Percentiles rank a stretch among this genome's conserved stretches.
Evolutionary conservation across 2,888 invertebrate species (phyloP).

Genomic region (Sarcophaga caerulescens): DNA sequence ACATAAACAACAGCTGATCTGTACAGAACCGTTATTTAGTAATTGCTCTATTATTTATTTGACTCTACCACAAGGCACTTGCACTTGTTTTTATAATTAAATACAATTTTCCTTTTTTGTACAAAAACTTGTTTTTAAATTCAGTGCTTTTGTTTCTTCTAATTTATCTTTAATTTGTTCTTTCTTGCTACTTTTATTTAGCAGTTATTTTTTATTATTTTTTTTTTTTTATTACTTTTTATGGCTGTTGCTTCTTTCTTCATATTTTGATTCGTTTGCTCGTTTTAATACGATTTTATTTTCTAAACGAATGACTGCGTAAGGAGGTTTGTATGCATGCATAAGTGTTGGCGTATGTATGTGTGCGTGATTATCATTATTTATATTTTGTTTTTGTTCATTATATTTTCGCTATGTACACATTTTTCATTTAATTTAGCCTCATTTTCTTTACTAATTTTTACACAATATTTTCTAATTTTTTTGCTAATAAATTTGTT

Average conservation of each 20-base stretch:
- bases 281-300: slow-evolving; percentile 55
- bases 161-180: slow-evolving; percentile 26
- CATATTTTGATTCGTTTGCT: slow-evolving; percentile 36
- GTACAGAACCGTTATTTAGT: neutral
- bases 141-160: too few relatives aligned
- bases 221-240: slow-evolving; percentile 46
- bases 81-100: too few relatives aligned
- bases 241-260: slow-evolving; percentile 56
- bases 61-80: too few relatives aligned
- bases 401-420: slow-evolving; percentile 70
- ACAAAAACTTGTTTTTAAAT: slow-evolving; percentile 45
- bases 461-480: slow-evolving; percentile 51
- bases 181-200: slow-evolving; percentile 44
- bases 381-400: slow-evolving; percentile 52
- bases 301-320: slow-evolving; percentile 59
- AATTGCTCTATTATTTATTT: too few relatives aligned
- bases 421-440: slow-evolving; percentile 69
- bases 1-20: slow-evolving; percentile 50
- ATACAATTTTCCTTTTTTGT: neutral
- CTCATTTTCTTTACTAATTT: slow-evolving; percentile 53
- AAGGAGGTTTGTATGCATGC: slow-evolving; percentile 51
- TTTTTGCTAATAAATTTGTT: too few relatives aligned
- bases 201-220: slow-evolving; percentile 38
- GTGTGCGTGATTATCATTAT: slow-evolving; percentile 58
- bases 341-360: slow-evolving; percentile 17